phyloP scores from a whole-genome alignment of 2,888 invertebrate species.

The Elaeidobius kamerunicus region DNA sequence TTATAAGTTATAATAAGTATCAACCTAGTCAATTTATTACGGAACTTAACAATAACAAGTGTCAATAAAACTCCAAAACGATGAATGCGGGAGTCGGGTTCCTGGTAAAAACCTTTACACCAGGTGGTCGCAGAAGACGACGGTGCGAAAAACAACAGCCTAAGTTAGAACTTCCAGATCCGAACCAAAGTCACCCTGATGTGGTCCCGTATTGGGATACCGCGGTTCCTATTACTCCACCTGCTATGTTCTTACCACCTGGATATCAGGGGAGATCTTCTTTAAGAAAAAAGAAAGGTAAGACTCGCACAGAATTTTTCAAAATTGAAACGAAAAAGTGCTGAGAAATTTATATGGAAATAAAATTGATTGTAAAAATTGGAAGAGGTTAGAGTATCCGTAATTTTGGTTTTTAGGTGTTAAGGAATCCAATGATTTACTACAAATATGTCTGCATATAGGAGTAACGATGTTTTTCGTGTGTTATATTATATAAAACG shows the following conservation, averaged over 20 bases:
- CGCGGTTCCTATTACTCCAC: slow-evolving; percentile 63
- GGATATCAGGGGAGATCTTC: slow-evolving; percentile 52
- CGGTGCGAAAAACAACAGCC: slow-evolving; percentile 61
- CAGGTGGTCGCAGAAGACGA: slow-evolving; percentile 58
- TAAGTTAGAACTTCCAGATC: slow-evolving; percentile 44
- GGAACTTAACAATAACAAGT: not conserved
- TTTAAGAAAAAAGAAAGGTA: slow-evolving; percentile 35
- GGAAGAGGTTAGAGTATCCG: too few relatives aligned
- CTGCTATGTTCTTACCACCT: slow-evolving; percentile 63
- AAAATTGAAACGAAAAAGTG: not conserved
- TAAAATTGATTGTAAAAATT: too few relatives aligned
- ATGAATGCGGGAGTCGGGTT: slow-evolving; percentile 61
- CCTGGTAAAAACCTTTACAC: slow-evolving; percentile 64
- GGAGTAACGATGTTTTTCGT: too few relatives aligned
- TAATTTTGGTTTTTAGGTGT: too few relatives aligned
- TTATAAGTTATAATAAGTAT: too few relatives aligned
- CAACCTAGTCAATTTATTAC: not conserved
- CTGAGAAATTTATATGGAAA: too few relatives aligned
- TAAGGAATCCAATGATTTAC: too few relatives aligned
- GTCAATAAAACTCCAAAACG: slow-evolving; percentile 2
- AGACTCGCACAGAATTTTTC: slow-evolving; percentile 3
- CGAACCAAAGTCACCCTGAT: slow-evolving; percentile 50
- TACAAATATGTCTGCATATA: too few relatives aligned
- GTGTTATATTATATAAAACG: too few relatives aligned
- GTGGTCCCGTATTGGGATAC: slow-evolving; percentile 58